These are phyloP conservation scores for Motacilla tschutschensis DNA, from an alignment of 2,113 vertebrate species.

Conservation along the genomic window DNA sequence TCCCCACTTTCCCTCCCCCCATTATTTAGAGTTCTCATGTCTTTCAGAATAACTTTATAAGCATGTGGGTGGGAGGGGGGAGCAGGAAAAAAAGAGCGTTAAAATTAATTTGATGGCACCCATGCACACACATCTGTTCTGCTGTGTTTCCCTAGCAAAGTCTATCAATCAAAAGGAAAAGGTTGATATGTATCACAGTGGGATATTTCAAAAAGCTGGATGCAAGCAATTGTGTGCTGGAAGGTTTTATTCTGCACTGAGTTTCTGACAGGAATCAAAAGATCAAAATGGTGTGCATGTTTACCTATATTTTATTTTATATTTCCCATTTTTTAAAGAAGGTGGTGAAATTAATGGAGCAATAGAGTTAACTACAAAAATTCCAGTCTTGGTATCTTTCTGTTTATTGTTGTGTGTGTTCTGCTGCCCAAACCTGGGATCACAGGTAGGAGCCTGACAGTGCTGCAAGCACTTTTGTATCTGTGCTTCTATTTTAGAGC, in stretches of 20 bases:
- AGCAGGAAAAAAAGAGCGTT: background rate
- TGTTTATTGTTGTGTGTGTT: background rate
- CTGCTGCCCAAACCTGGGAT: background rate
- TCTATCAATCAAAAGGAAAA: conserved; percentile 55
- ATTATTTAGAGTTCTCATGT: conserved; percentile 46
- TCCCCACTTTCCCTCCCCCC: conserved; percentile 35
- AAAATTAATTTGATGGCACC: conserved; percentile 53
- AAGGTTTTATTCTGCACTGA: background rate
- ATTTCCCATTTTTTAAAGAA: background rate
- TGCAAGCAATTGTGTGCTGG: conserved; percentile 14
- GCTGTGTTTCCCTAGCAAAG: conserved; percentile 22
- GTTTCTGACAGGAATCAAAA: conserved; percentile 11
- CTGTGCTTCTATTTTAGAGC: background rate
- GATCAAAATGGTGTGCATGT: background rate
- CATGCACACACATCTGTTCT: conserved; percentile 33
- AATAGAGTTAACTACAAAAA: background rate
- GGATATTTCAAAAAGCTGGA: conserved; percentile 33
- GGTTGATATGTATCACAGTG: conserved; percentile 23
- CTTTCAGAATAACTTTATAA: conserved; percentile 64
- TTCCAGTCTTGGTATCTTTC: background rate
- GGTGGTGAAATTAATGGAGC: background rate
- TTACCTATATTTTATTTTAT: background rate
- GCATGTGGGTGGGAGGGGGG: background rate
- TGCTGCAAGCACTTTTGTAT: background rate
- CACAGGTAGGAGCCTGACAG: background rate